phyloP scores from a whole-genome alignment of 2,797 vertebrate genomes.

The Urosaurus nigricauda region DNA sequence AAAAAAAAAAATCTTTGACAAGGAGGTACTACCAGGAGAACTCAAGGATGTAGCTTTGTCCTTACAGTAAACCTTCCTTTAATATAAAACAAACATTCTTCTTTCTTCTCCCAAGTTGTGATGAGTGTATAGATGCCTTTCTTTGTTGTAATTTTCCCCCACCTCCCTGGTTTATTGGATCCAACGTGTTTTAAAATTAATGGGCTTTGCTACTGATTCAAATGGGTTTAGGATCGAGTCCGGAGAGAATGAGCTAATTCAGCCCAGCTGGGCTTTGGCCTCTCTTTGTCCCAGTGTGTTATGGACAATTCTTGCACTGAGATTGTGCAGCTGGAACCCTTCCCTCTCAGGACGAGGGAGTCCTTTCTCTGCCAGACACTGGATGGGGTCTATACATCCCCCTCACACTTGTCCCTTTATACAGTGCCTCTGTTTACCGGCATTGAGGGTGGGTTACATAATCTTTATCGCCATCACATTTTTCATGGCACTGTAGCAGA shows the following conservation, averaged over 20 bases:
- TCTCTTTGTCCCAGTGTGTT: neutral
- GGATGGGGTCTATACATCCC: slow-evolving; percentile 21
- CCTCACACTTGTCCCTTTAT: slow-evolving; percentile 44
- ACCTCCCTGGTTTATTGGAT: neutral
- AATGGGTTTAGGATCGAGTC: neutral
- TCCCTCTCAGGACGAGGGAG: neutral
- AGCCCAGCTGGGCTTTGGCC: slow-evolving; percentile 38
- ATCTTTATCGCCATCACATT: slow-evolving; percentile 34
- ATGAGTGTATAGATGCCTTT: too few relatives aligned
- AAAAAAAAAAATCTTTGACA: neutral
- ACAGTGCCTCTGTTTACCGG: slow-evolving; percentile 41
- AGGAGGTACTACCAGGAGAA: neutral
- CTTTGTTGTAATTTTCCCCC: neutral
- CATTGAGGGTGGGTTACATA: slow-evolving; percentile 29
- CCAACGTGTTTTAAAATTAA: neutral
- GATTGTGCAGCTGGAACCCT: slow-evolving; percentile 32
- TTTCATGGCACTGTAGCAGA: slow-evolving; percentile 27
- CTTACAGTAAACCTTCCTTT: slow-evolving; percentile 10
- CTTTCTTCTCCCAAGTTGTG: neutral
- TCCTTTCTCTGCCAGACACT: slow-evolving; percentile 46
- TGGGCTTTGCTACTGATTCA: neutral
- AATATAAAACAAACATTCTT: neutral
- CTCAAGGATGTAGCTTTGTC: neutral
- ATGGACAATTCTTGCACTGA: slow-evolving; percentile 28
- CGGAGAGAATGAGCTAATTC: slow-evolving; percentile 35